Percentiles rank a stretch among this genome's conserved stretches.
These are phyloP conservation scores for Momotus momota DNA, from an alignment of 2,797 vertebrate genomes.

Conservation along the genomic window DNA sequence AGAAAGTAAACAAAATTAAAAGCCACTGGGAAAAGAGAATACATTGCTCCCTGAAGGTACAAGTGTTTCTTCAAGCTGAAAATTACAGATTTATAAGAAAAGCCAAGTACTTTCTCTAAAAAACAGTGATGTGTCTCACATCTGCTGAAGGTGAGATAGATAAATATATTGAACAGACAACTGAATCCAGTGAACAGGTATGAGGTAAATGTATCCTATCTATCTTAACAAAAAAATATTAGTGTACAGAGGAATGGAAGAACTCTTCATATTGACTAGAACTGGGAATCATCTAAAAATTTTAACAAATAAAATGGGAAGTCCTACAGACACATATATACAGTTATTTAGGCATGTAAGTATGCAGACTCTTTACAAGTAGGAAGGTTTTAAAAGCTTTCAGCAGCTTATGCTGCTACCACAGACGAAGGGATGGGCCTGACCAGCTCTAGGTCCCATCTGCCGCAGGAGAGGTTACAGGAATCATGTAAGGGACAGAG, in stretches of 20 bases:
- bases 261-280: neutral
- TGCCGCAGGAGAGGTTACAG: neutral
- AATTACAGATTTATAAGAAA: constrained; percentile 82
- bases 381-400: neutral
- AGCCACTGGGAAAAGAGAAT: constrained; percentile 69
- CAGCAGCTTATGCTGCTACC: neutral
- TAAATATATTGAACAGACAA: constrained; percentile 64
- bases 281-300: neutral
- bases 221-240: neutral
- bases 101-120: constrained; percentile 64
- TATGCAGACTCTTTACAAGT: neutral
- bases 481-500: neutral
- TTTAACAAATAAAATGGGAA: neutral
- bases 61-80: constrained; percentile 78
- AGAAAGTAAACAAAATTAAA: constrained; percentile 79
- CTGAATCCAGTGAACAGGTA: constrained; percentile 39
- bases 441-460: neutral
- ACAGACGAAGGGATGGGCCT: neutral
- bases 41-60: constrained; percentile 75
- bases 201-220: neutral
- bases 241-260: neutral
- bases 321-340: neutral
- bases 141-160: constrained; percentile 69
- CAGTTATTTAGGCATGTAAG: neutral
- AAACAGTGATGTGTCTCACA: constrained; percentile 65